Base-by-base conservation (phyloP, 2,888 invertebrate species). In the Melipona beecheii region DNA sequence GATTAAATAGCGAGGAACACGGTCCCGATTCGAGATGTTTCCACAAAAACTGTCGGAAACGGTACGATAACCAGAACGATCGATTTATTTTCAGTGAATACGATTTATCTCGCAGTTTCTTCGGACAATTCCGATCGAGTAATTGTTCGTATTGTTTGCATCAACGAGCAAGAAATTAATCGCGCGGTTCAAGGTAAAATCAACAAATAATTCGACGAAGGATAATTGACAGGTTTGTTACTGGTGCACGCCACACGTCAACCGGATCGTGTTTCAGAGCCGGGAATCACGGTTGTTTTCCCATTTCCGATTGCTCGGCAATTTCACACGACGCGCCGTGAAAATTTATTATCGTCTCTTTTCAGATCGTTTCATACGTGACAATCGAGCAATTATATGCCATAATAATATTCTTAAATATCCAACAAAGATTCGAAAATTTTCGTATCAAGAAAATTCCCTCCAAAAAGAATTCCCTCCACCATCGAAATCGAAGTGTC, bases 301-400 rank as follows among this genome's bases (percentile, higher is more conserved):
- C 62, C n/a, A 43, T 15, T 65, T 9, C 19, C 27, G n/a, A 70
- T 78, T 70, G 27, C 52, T 58, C 36, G 17, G n/a, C 31, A 27
- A 21, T 21, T 21, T 64, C 36, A 17, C 19, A 27, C 2, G 49
- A n/a, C 17, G 11, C n/a, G 13, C 19, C 27, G 21, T 11, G 65
- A 21, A 36, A 52, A 66, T 80, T 80, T 43, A 71, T 58, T 50
- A 21, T n/a, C 21, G 15, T 6, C 31, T n/a, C 27, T 36, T 65
- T 27, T 79, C 17, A 58, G n/a, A 58, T 58, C n/a, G 15, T n/a
- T 58, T 58, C 56, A 54, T 17, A 49, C n/a, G 19, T 56, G 64
- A 50, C 56, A 74, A 65, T n/a, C 58, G 24, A 65, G 9, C 65
- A 24, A 70, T 80, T 77, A 81, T 43, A 24, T 21, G 3, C 3